Evolutionary conservation across 2,113 vertebrate species (phyloP).

Genomic region (Crocuta crocuta): DNA sequence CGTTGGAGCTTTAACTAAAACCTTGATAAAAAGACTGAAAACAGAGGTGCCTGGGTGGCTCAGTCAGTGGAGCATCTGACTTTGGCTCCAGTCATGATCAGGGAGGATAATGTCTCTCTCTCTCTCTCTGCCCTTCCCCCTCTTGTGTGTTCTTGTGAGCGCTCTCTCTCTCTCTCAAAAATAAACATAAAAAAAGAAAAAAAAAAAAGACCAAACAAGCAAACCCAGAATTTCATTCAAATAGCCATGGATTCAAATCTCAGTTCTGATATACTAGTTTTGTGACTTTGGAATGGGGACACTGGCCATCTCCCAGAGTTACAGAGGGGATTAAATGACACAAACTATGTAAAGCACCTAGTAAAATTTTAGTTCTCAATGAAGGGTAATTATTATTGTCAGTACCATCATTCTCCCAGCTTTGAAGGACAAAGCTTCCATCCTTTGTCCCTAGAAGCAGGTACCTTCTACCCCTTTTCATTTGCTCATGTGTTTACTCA

Average conservation of each 20-base stretch:
- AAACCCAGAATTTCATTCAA: background rate
- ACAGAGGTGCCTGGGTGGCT: background rate
- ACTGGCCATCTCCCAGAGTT: background rate
- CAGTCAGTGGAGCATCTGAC: too few relatives aligned
- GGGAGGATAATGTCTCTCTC: too few relatives aligned
- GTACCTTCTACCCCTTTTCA: background rate
- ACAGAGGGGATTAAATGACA: background rate
- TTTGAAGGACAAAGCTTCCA: background rate
- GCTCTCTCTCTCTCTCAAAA: too few relatives aligned
- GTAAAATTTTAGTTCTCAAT: background rate
- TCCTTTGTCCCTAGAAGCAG: background rate
- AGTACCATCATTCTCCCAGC: background rate
- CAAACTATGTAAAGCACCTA: background rate
- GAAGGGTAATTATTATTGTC: background rate
- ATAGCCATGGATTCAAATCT: background rate
- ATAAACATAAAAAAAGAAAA: too few relatives aligned
- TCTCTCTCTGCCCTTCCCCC: too few relatives aligned
- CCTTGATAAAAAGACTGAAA: background rate
- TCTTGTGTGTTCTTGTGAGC: fast-evolving
- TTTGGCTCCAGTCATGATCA: too few relatives aligned
- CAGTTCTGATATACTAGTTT: background rate
- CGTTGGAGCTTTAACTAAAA: background rate
- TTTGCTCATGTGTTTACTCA: conserved; percentile 10
- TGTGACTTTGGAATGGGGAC: background rate
- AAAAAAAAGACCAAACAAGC: too few relatives aligned